Evolutionary conservation across 2,888 invertebrate species (phyloP).

Genomic region (Leptinotarsa juncta): DNA sequence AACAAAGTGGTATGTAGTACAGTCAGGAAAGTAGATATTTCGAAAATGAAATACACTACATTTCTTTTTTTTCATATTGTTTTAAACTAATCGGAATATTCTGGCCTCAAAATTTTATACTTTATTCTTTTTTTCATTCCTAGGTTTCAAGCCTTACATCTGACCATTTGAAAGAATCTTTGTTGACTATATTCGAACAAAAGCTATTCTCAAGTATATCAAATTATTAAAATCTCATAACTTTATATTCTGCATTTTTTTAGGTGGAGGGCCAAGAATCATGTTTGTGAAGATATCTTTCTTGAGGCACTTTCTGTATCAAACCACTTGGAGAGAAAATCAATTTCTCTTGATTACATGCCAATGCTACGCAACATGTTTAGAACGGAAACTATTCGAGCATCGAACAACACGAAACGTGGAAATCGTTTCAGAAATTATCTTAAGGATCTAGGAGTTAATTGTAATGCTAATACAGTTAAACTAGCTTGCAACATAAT

Average conservation of each 20-base stretch:
- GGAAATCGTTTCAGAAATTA: conserved; percentile 84
- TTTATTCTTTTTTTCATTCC: too few species aligned
- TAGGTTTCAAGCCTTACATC: too few species aligned
- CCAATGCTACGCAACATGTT: conserved; percentile 77
- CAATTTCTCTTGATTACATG: conserved; percentile 76
- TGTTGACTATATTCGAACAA: too few species aligned
- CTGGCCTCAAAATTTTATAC: too few species aligned
- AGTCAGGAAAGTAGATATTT: too few species aligned
- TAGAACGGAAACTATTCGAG: conserved; percentile 74
- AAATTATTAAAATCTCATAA: background rate
- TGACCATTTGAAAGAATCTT: too few species aligned
- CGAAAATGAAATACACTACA: too few species aligned
- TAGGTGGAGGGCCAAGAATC: conserved; percentile 64
- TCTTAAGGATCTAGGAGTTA: conserved; percentile 61
- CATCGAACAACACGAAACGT: conserved; percentile 72
- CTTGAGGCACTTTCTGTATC: conserved; percentile 68
- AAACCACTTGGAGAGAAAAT: conserved; percentile 68
- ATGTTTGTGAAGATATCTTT: conserved; percentile 64
- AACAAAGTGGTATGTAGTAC: too few species aligned
- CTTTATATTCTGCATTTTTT: conserved; percentile 47
- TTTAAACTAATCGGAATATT: too few species aligned
- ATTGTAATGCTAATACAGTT: conserved; percentile 33
- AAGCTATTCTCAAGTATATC: too few species aligned
- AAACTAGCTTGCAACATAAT: conserved; percentile 41
- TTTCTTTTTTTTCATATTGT: too few species aligned